Evolutionary conservation across 1,140 invertebrate species (phyloP).

Genomic region (Harlomillsia oculata): DNA sequence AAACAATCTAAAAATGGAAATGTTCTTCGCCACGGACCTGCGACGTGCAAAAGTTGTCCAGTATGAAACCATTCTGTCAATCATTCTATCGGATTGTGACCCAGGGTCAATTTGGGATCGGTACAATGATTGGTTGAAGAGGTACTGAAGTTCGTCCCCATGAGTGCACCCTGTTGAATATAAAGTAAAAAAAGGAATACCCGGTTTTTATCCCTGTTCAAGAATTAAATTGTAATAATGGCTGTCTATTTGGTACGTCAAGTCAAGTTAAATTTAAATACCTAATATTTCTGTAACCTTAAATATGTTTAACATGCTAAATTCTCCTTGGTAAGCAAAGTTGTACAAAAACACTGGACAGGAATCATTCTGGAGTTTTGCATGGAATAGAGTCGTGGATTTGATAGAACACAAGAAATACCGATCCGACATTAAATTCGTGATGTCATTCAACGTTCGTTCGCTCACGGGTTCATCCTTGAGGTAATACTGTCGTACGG

Average conservation of each 20-base stretch:
- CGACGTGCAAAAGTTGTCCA: conserved; percentile 22
- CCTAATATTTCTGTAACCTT: conserved; percentile 6
- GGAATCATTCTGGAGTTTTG: neutral
- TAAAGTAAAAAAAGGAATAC: neutral
- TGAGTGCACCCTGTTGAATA: neutral
- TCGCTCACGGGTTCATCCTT: neutral
- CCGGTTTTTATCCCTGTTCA: neutral
- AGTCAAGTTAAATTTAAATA: neutral
- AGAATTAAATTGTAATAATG: neutral
- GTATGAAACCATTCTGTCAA: conserved; percentile 11
- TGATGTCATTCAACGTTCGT: conserved; percentile 3
- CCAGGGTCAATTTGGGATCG: conserved; percentile 1
- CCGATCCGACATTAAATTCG: conserved; percentile 11
- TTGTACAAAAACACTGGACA: conserved; percentile 2
- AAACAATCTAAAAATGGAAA: neutral
- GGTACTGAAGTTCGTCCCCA: conserved; percentile 27
- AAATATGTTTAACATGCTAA: conserved; percentile 9
- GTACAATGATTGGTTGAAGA: conserved; percentile 12
- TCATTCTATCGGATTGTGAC: conserved; percentile 6
- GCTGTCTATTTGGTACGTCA: neutral
- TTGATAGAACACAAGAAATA: conserved; percentile 6
- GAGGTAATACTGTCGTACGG: conserved; percentile 10
- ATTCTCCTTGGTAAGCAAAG: conserved; percentile 8
- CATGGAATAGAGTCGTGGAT: conserved; percentile 3
- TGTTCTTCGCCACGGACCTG: no score